A percentile compares a stretch with the other conserved stretches of the same genome.
Evolutionary conservation across 2,797 vertebrate genomes (phyloP).

Genomic region (Gymnodraco acuticeps): DNA sequence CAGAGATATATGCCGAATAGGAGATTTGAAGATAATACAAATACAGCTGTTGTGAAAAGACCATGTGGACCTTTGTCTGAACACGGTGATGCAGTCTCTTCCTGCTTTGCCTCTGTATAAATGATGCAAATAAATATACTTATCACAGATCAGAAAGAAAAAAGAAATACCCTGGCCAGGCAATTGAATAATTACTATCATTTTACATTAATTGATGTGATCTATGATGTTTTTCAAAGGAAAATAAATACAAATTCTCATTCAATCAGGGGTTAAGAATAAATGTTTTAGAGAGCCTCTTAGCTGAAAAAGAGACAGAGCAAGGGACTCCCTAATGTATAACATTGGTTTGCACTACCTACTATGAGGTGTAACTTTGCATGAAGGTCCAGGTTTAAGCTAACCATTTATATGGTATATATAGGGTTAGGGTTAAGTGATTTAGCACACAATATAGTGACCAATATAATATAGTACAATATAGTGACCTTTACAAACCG

Average conservation of each 20-base stretch:
- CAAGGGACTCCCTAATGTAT: too few species aligned
- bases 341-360: too few species aligned
- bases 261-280: too few species aligned
- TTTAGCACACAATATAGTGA: too few species aligned
- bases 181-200: neutral
- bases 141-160: neutral
- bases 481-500: too few species aligned
- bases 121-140: neutral
- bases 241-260: neutral
- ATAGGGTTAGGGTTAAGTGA: too few species aligned
- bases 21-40: conserved; percentile 8
- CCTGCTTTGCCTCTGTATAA: conserved; percentile 1
- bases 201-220: neutral
- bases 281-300: too few species aligned
- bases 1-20: conserved; percentile 4
- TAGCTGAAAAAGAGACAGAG: too few species aligned
- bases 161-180: neutral
- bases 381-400: too few species aligned
- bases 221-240: conserved; percentile 1
- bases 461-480: too few species aligned
- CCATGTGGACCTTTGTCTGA: conserved; percentile 7
- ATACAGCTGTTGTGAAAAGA: conserved; percentile 24
- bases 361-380: too few species aligned
- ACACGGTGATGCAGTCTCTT: neutral
- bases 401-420: too few species aligned